Evolutionary conservation across 2,797 vertebrate genomes (phyloP).

Genomic region (Sus cebifrons): DNA sequence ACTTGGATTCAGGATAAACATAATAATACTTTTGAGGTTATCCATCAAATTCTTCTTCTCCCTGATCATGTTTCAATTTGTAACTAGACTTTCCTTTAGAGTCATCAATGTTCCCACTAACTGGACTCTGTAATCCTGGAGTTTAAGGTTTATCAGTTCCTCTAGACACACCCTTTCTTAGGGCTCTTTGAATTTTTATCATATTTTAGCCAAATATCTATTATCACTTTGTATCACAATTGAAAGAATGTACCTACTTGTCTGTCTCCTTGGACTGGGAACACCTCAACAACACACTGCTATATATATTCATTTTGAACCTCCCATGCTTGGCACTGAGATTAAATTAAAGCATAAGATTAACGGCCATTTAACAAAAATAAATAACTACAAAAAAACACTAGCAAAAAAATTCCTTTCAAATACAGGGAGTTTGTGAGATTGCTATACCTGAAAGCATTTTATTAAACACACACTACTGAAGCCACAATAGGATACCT

Average conservation of each 20-base stretch:
- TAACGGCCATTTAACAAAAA: neutral
- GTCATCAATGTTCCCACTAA: neutral
- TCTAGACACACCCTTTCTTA: neutral
- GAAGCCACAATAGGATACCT: neutral
- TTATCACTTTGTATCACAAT: neutral
- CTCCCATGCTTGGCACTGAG: neutral
- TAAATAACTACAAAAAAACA: neutral
- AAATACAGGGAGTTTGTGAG: neutral
- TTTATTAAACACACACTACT: neutral
- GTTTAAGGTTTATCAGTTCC: neutral
- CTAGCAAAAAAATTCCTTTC: neutral
- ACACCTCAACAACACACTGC: neutral
- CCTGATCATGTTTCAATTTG: neutral
- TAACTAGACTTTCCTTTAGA: neutral
- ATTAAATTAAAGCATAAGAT: slow-evolving; percentile 1
- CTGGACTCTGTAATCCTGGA: neutral
- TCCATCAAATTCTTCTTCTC: neutral
- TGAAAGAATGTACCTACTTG: neutral
- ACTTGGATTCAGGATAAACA: neutral
- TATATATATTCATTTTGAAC: neutral
- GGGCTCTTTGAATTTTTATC: neutral
- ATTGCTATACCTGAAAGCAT: neutral
- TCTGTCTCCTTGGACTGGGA: neutral
- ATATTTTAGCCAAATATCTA: neutral
- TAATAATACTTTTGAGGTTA: neutral